Evolutionary conservation across 1,140 invertebrate genomes (phyloP).

Genomic region (Drosophila eugracilis): DNA sequence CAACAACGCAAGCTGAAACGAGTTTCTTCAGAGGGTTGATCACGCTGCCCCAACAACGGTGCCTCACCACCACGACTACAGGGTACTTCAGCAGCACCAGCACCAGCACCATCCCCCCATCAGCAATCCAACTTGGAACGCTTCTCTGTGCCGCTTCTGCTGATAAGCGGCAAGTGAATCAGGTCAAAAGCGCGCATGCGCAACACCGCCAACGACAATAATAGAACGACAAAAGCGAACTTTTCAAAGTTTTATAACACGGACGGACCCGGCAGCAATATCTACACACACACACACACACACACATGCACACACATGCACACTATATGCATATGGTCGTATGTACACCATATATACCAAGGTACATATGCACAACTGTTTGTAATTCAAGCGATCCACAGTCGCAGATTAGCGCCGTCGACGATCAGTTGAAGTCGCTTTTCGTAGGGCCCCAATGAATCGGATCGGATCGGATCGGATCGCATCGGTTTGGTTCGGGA

Average conservation of each 20-base stretch:
- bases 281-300: no score
- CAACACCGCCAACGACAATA: slow-evolving; percentile 39
- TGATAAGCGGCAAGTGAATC: slow-evolving; percentile 68
- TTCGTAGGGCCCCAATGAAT: slow-evolving; percentile 8
- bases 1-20: background rate
- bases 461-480: slow-evolving; percentile 4
- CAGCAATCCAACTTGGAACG: slow-evolving; percentile 15
- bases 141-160: slow-evolving; percentile 30
- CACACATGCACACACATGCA: no score
- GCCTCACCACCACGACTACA: background rate
- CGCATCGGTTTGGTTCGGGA: slow-evolving; percentile 11
- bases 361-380: slow-evolving; percentile 24
- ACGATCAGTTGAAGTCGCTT: slow-evolving; percentile 1
- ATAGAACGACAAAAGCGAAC: slow-evolving; percentile 15
- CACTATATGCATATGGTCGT: no score
- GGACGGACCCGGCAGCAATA: background rate
- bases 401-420: slow-evolving; percentile 42
- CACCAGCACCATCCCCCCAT: no score
- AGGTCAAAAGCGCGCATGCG: slow-evolving; percentile 75
- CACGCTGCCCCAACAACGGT: background rate
- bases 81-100: background rate
- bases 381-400: slow-evolving; percentile 31
- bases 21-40: background rate
- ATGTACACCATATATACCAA: slow-evolving; percentile 2
- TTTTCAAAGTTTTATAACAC: slow-evolving; percentile 26